A percentile compares a stretch with the other conserved stretches of the same genome.
Evolutionary conservation across 2,888 invertebrate genomes (phyloP).

Genomic region (Dendrolimus pini): DNA sequence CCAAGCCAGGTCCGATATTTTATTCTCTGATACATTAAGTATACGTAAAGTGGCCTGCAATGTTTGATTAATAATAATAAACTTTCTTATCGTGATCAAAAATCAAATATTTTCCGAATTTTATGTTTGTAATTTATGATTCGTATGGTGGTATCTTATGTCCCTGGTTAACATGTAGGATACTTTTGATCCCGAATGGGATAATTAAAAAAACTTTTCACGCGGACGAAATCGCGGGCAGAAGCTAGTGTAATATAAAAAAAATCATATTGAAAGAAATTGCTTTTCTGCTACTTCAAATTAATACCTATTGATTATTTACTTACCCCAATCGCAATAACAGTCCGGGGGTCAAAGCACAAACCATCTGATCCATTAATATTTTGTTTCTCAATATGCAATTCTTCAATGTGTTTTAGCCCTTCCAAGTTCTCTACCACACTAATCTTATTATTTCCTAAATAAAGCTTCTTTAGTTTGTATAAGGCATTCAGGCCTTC

Average conservation of each 20-base stretch:
- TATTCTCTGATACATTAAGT: slow-evolving; percentile 80
- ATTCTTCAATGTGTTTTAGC: slow-evolving; percentile 76
- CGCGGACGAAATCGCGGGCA: too few relatives aligned
- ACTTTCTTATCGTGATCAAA: too few relatives aligned
- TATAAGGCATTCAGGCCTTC: slow-evolving; percentile 78
- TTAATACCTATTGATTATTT: too few relatives aligned
- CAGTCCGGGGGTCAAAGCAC: slow-evolving; percentile 81
- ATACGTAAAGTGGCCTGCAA: slow-evolving; percentile 75
- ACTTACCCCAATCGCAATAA: slow-evolving; percentile 75
- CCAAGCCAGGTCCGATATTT: slow-evolving; percentile 71
- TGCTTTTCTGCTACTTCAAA: too few relatives aligned
- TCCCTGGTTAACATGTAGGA: too few relatives aligned
- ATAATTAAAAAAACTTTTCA: too few relatives aligned
- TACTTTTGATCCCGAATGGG: too few relatives aligned
- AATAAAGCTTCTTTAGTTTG: slow-evolving; percentile 86
- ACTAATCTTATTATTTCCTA: slow-evolving; percentile 81
- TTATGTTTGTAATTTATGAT: too few relatives aligned
- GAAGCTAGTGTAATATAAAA: too few relatives aligned
- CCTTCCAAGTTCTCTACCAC: slow-evolving; percentile 82
- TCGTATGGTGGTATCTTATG: too few relatives aligned
- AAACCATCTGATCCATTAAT: slow-evolving; percentile 73
- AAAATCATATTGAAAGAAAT: too few relatives aligned
- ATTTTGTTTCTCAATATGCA: slow-evolving; percentile 82
- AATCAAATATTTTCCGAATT: too few relatives aligned
- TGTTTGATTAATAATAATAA: neutral